phyloP scores from a whole-genome alignment of 1,140 invertebrate genomes.

The Lordiphosa clarofinis region DNA sequence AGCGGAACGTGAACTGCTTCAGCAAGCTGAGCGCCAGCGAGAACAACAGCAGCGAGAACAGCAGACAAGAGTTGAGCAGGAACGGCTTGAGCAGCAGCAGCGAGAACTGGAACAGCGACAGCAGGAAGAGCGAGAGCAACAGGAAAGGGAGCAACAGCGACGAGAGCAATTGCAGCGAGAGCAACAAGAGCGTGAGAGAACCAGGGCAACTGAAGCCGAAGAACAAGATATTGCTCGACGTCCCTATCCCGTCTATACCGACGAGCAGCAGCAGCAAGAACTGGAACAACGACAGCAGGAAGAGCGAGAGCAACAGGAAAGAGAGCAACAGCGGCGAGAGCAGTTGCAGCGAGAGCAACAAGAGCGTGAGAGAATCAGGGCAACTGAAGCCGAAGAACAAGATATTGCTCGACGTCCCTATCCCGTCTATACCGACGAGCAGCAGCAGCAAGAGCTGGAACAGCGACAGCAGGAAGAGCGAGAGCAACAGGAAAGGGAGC shows the following conservation, averaged over 20 bases:
- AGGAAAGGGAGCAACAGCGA: conserved; percentile 11
- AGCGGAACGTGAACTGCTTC: conserved; percentile 7
- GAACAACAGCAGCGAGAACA: conserved; percentile 12
- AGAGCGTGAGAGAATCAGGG: conserved; percentile 8
- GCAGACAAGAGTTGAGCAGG: background rate
- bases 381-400: background rate
- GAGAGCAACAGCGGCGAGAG: conserved; percentile 25
- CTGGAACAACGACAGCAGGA: conserved; percentile 18
- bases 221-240: background rate
- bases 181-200: no score
- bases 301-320: conserved; percentile 18
- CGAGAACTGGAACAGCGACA: conserved; percentile 8
- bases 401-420: conserved; percentile 1
- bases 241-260: background rate
- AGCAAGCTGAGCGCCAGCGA: conserved; percentile 5
- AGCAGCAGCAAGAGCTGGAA: conserved; percentile 1
- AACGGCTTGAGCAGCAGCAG: background rate
- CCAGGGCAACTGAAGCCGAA: background rate
- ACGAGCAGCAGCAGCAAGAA: conserved; percentile 13
- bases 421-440: conserved; percentile 3
- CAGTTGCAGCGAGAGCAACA: conserved; percentile 4
- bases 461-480: conserved; percentile 5
- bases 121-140: conserved; percentile 12
- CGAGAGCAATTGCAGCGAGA: conserved; percentile 10
- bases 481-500: conserved; percentile 16